Evolutionary conservation across 2,797 vertebrate species (phyloP).

Genomic region (Notolabrus celidotus): DNA sequence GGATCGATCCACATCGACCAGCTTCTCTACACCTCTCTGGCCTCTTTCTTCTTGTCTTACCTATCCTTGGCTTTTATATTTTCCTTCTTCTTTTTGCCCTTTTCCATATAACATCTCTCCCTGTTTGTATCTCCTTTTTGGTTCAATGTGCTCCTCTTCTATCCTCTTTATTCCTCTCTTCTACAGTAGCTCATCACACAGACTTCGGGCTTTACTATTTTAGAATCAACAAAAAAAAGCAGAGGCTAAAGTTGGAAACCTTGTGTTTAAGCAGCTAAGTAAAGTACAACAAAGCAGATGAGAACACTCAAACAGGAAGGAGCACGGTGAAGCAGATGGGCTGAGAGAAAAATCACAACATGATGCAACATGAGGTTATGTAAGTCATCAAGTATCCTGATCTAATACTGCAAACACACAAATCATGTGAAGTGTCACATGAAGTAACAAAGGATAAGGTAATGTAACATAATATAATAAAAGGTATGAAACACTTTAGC

Average conservation of each 20-base stretch:
- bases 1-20: conserved; percentile 63
- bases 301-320: conserved; percentile 5
- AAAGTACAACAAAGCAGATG: conserved; percentile 7
- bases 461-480: not conserved
- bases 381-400: conserved; percentile 19
- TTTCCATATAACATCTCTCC: not conserved
- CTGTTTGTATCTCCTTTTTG: conserved; percentile 1
- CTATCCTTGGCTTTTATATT: conserved; percentile 13
- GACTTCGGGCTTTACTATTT: conserved; percentile 1
- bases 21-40: conserved; percentile 42
- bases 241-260: not conserved
- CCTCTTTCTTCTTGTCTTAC: conserved; percentile 25
- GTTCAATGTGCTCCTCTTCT: not conserved
- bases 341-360: conserved; percentile 7
- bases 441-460: conserved; percentile 9
- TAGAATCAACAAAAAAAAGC: conserved; percentile 22
- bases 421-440: not conserved
- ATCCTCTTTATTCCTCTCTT: not conserved
- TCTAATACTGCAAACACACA: not conserved
- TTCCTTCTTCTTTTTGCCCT: not conserved
- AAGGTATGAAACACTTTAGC: not conserved
- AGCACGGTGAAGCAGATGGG: conserved; percentile 8
- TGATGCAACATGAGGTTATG: conserved; percentile 32
- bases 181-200: conserved; percentile 1
- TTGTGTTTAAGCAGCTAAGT: conserved; percentile 27